These are phyloP conservation scores for Avahi laniger DNA, from an alignment of 2,797 vertebrate genomes.

Conservation along the genomic window DNA sequence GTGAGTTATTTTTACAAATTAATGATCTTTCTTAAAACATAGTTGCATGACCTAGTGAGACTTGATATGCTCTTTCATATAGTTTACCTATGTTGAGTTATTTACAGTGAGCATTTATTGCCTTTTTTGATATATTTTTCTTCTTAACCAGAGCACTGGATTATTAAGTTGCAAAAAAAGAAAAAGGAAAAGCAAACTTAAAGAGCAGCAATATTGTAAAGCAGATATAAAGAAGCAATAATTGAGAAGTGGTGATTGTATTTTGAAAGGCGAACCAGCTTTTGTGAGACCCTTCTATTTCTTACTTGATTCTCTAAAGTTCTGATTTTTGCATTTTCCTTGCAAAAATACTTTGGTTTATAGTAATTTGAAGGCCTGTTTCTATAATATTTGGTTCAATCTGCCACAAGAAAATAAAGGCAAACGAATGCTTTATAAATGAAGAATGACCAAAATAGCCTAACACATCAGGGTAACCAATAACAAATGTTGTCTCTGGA, in stretches of 20 bases:
- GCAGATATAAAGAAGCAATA: neutral
- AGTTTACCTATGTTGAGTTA: neutral
- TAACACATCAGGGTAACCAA: conserved; percentile 60
- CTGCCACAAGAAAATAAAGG: conserved; percentile 62
- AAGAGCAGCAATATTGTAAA: neutral
- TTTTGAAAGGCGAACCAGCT: neutral
- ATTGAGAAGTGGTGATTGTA: neutral
- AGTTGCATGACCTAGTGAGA: neutral
- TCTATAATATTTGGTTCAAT: neutral
- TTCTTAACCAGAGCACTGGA: neutral
- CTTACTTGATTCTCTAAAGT: conserved; percentile 75
- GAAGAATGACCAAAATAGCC: conserved; percentile 38
- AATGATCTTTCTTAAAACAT: neutral
- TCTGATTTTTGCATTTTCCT: conserved; percentile 80
- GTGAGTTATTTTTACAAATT: neutral
- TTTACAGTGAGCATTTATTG: neutral
- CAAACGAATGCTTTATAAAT: conserved; percentile 59
- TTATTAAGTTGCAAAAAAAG: neutral
- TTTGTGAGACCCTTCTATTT: neutral
- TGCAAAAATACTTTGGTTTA: conserved; percentile 73
- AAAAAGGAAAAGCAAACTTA: neutral
- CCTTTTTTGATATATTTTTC: neutral
- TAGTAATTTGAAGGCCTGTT: conserved; percentile 76
- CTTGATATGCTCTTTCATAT: neutral
- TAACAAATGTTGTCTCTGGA: conserved; percentile 53